Conservation (phyloP, 2,797 vertebrate genomes). For the Galago senegalensis region DNA sequence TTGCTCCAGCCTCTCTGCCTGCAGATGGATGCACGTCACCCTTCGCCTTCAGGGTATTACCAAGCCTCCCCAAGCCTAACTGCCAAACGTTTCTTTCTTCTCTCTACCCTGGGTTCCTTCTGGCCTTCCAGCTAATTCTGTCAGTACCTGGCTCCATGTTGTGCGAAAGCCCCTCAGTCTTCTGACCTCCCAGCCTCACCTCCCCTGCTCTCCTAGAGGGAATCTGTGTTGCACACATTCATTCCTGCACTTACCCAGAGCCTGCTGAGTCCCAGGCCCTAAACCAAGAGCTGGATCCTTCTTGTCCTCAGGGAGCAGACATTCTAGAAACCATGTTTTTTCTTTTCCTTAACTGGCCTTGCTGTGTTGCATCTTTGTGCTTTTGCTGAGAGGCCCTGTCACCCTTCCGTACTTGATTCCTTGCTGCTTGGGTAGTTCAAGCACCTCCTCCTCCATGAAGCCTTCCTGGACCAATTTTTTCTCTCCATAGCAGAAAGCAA, state of each 20-base stretch:
- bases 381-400: conserved; percentile 13
- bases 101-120: conserved; percentile 1
- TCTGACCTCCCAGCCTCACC: not conserved
- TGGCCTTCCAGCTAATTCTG: not conserved
- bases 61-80: not conserved
- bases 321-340: not conserved
- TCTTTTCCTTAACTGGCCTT: not conserved
- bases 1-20: conserved; percentile 28
- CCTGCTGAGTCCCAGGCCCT: not conserved
- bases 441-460: not conserved
- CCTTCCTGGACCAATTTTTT: not conserved
- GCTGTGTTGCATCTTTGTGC: not conserved
- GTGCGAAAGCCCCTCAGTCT: not conserved
- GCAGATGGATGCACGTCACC: not conserved
- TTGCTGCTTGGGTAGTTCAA: not conserved
- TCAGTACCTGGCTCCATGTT: not conserved
- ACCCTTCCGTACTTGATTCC: not conserved
- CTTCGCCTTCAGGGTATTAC: not conserved
- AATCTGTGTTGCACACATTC: not conserved
- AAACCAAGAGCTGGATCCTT: not conserved
- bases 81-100: not conserved
- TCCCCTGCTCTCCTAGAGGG: too few species aligned
- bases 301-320: not conserved
- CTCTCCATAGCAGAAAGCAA: conserved; percentile 1
- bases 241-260: not conserved